phyloP scores from a whole-genome alignment of 1,140 invertebrate genomes.

The Aphaenogaster ashmeadi region DNA sequence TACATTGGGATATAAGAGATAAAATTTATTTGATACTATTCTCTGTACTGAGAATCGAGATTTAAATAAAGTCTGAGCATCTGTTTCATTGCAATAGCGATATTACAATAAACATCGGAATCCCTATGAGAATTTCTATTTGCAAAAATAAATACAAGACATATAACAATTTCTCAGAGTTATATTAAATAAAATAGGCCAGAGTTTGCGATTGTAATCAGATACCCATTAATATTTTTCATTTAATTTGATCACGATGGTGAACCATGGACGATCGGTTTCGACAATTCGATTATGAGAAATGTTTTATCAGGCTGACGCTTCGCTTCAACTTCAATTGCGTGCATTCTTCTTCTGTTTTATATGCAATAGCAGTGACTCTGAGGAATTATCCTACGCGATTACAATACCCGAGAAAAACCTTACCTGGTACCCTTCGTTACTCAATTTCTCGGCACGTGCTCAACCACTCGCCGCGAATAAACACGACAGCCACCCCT shows the following conservation, averaged over 20 bases:
- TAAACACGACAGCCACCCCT: not conserved
- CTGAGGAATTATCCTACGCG: not conserved
- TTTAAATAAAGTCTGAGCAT: slow-evolving; percentile 22
- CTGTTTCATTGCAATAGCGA: not conserved
- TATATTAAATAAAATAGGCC: not conserved
- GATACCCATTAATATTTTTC: not conserved
- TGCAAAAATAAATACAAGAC: not conserved
- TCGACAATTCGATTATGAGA: not conserved
- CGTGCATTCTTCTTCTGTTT: not conserved
- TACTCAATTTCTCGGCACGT: slow-evolving; percentile 33
- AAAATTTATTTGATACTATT: slow-evolving; percentile 45
- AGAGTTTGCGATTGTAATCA: not conserved
- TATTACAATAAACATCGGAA: slow-evolving; percentile 4
- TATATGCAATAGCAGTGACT: not conserved
- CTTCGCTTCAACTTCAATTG: not conserved
- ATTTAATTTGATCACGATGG: not conserved
- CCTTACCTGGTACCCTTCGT: not conserved
- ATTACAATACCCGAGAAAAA: slow-evolving; percentile 4
- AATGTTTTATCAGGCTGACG: not conserved
- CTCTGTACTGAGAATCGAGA: not conserved
- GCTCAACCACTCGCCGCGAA: not conserved
- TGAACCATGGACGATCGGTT: not conserved
- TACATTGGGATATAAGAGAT: slow-evolving; percentile 12
- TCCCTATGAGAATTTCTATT: not conserved
- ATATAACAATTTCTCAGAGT: not conserved